Percentiles rank a stretch among this genome's conserved stretches.
Evolutionary conservation across 2,113 vertebrate species (phyloP).

Genomic region (Hylia prasina): DNA sequence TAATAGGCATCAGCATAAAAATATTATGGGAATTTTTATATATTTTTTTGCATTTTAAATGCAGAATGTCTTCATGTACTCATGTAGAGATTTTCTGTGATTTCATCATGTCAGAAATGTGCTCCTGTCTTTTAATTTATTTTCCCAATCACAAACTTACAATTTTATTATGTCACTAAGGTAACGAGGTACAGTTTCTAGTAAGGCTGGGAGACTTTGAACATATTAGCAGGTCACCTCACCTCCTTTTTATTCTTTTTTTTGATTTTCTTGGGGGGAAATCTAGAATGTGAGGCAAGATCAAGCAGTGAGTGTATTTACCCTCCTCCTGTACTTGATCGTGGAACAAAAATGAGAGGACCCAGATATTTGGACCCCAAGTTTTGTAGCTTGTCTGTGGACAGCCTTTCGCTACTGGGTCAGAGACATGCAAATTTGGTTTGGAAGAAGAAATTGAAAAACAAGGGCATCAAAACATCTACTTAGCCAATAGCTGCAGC

Average conservation of each 20-base stretch:
- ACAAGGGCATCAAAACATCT: neutral
- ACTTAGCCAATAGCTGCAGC: no score
- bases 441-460: neutral
- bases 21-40: neutral
- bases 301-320: neutral
- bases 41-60: neutral
- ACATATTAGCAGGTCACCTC: neutral
- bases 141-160: neutral
- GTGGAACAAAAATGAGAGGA: neutral
- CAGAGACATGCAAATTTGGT: neutral
- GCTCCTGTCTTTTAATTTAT: neutral
- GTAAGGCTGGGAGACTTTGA: neutral
- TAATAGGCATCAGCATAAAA: neutral
- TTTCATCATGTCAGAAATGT: neutral
- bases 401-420: neutral
- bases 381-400: neutral
- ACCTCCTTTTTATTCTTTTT: neutral
- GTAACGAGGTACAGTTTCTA: neutral
- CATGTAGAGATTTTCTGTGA: neutral
- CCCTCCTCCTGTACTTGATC: fast-evolving
- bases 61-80: neutral
- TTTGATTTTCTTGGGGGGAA: neutral
- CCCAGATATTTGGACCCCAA: neutral
- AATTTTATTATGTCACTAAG: neutral
- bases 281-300: neutral